Evolutionary conservation across 2,113 vertebrate genomes (phyloP).

Genomic region (Campylomormyrus numenius): DNA sequence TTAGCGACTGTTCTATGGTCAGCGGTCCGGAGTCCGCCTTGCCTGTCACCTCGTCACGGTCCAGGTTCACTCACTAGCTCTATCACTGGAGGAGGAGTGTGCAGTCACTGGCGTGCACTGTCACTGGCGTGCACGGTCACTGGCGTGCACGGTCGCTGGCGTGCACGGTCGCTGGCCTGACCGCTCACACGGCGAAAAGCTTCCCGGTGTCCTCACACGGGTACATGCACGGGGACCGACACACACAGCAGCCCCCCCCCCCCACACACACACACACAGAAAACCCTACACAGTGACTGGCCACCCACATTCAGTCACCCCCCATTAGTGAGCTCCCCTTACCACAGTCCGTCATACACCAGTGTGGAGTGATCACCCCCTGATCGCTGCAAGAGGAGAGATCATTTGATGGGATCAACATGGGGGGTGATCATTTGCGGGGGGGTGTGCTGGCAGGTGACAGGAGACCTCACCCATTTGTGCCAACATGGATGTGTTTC

Average conservation of each 20-base stretch:
- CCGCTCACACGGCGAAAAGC: not conserved
- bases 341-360: not conserved
- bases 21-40: not conserved
- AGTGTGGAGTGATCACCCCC: not conserved
- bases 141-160: too few relatives aligned
- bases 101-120: too few relatives aligned
- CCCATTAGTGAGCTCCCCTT: not conserved
- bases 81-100: too few relatives aligned
- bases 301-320: not conserved
- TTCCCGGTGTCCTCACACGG: constrained; percentile 6
- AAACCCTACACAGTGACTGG: not conserved
- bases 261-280: not conserved
- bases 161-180: too few relatives aligned
- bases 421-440: not conserved
- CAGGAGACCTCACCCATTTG: not conserved
- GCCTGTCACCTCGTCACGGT: not conserved
- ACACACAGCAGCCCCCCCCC: constrained; percentile 33
- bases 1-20: not conserved
- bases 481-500: not conserved
- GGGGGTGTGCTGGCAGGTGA: not conserved
- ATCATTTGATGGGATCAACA: not conserved
- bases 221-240: constrained; percentile 15
- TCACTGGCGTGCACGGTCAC: too few relatives aligned
- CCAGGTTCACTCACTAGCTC: not conserved
- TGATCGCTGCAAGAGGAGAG: not conserved